Evolutionary conservation across 2,113 vertebrate genomes (phyloP).

Genomic region (Leiothrix lutea): DNA sequence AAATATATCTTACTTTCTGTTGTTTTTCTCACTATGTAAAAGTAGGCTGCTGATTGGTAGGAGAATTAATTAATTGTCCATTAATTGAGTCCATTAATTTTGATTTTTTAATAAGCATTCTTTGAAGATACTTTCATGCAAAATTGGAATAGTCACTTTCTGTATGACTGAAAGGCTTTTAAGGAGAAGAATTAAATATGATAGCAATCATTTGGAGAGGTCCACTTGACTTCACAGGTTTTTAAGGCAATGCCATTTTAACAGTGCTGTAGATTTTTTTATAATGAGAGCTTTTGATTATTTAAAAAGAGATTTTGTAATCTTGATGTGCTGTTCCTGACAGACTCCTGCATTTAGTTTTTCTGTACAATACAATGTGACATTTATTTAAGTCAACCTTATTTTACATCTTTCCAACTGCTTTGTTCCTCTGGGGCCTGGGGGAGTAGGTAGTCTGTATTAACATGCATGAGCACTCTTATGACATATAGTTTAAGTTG

Average conservation of each 20-base stretch:
- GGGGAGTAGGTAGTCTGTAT: neutral
- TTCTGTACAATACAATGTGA: neutral
- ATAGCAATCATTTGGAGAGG: neutral
- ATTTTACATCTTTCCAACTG: neutral
- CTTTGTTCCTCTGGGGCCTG: neutral
- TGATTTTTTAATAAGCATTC: neutral
- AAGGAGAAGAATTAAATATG: neutral
- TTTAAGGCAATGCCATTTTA: neutral
- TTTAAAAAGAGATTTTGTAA: neutral
- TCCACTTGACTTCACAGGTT: neutral
- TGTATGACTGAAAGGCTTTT: neutral
- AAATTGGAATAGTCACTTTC: neutral
- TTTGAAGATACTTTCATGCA: neutral
- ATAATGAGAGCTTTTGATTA: neutral
- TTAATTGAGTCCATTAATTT: neutral
- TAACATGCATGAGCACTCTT: slow-evolving; percentile 8
- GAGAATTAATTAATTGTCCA: neutral
- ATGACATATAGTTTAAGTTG: neutral
- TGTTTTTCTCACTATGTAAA: neutral
- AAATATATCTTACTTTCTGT: neutral
- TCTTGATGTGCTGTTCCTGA: neutral
- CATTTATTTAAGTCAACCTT: neutral
- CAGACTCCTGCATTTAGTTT: neutral
- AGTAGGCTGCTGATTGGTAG: neutral
- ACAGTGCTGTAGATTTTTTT: neutral